Evolutionary conservation across 2,888 invertebrate genomes (phyloP), one percentile per base, ranked within the genome.

Genomic region (Harpalus rufipes): DNA sequence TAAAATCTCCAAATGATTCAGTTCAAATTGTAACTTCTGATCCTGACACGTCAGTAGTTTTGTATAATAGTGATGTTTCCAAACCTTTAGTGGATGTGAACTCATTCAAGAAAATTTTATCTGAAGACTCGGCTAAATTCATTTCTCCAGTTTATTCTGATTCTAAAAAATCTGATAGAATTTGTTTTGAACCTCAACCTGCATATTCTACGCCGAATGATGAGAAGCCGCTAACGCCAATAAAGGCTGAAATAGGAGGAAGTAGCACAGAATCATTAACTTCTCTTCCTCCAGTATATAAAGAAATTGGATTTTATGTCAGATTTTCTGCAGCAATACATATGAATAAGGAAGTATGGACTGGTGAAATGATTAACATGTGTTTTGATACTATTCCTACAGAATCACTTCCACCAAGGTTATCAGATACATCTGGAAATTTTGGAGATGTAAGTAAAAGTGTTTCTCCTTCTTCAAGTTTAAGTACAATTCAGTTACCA

Each of bases 361-460:
- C 61, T 14, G 84, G 81, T 1, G 86, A 86, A 78, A 59, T 86
- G 32, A 12, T 25, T 6, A 85, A 86, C 14, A 68, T 86, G 10
- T 7, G 14, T 14, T 86, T 85, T 72, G 85, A 86, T 18, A 84
- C 82, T 56, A 41, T 82, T 25, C n/a, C 25, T 51, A 7, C 25
- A 14, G 25, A 76, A 16, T 85, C 78, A 72, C 39, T 18, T 16
- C 41, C 44, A 7, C 12, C 44, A 44, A 83, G 56, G 21, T 51
- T 78, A 6, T 84, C 82, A 51, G 83, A 80, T 72, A 81, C 84
- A 0, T 86, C 86, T 14, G 86, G 86, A 51, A 63, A 84, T 80
- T 74, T 86, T 41, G 86, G 74, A 8, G 86, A 86, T 68, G 72
- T 83, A n/a, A 86, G 86, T n/a, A 86, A 85, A 84, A 85, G 81